Conservation (phyloP, 2,797 vertebrate genomes). For the Hapalemur alaotrensis region DNA sequence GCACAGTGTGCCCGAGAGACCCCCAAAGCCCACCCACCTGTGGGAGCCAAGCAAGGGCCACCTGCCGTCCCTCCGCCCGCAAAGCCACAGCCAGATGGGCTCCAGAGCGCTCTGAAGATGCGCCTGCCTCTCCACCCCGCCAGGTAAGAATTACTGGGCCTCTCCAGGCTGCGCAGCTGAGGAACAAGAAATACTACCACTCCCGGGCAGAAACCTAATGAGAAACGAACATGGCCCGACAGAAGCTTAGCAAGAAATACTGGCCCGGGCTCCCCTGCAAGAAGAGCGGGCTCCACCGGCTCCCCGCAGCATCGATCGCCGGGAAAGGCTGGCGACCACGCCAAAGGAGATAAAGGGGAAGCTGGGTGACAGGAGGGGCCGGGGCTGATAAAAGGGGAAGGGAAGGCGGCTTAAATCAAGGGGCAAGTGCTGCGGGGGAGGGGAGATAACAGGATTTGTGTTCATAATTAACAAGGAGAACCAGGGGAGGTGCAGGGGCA, state of each 20-base stretch:
- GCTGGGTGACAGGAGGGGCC: slow-evolving; percentile 71
- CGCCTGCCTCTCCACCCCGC: slow-evolving; percentile 40
- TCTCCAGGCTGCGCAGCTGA: slow-evolving; percentile 66
- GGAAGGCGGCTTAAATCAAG: slow-evolving; percentile 83
- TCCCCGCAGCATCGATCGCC: slow-evolving; percentile 73
- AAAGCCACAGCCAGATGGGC: neutral
- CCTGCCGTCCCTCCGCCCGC: neutral
- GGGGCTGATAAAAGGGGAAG: slow-evolving; percentile 77
- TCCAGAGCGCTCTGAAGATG: neutral
- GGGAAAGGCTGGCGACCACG: slow-evolving; percentile 70
- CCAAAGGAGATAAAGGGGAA: slow-evolving; percentile 81
- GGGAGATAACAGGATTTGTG: slow-evolving; percentile 81
- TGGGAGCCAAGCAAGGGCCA: neutral
- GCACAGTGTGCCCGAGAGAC: no score
- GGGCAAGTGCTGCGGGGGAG: slow-evolving; percentile 70
- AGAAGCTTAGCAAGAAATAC: slow-evolving; percentile 86
- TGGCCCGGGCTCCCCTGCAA: slow-evolving; percentile 77
- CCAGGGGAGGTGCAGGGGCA: neutral
- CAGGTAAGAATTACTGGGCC: slow-evolving; percentile 79
- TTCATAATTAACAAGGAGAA: slow-evolving; percentile 72
- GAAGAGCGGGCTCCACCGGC: slow-evolving; percentile 61
- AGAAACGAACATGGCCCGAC: slow-evolving; percentile 82
- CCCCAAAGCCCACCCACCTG: neutral
- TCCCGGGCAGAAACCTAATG: slow-evolving; percentile 81
- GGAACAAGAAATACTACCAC: slow-evolving; percentile 83